Base-by-base conservation (phyloP, 2,888 invertebrate genomes). In the Cotesia congregata region DNA sequence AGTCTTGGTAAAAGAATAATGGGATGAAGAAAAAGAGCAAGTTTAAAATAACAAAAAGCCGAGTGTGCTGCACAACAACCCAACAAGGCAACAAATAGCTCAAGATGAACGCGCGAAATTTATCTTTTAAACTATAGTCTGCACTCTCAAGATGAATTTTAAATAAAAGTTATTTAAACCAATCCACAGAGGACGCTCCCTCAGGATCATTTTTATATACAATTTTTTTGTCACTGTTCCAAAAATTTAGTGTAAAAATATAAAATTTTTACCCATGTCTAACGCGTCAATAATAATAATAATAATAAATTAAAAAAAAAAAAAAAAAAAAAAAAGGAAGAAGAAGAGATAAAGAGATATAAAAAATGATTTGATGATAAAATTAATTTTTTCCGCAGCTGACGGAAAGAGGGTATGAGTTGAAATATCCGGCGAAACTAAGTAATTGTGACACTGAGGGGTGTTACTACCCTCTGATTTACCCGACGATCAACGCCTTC, bases 101-200 rank as follows among this genome's bases (percentile, higher is more conserved):
- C 71, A 69, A 80, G 80, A 81, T 77, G 80, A 75, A 79, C 79
- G 79, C 78, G 72, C 75, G 77, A 77, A 74, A 79, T 81, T 78
- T 79, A 81, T 79, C 80, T 81, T 81, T 74, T 75, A 78, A 77
- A 79, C 72, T 77, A 74, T 65, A 79, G 77, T 74, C 75, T 60
- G 77, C 73, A 70, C 67, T 74, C 78, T 72, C 75, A 73, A 30
- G 30, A 30, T 17, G 72, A 79, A 74, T 80, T 80, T 78, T 62
- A 75, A 71, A 80, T 78, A 79, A 80, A 79, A 80, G 64, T 71
- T 59, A 41, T 71, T 72, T 60, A 20, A 38, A 50, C 67, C 15
- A n/a, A 60, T 20, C 17, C 65, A 41, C 38, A 38, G n/a, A 39
- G 12, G 12, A 67, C 30, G 1, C 9, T 67, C 38, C 67, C 67